Evolutionary conservation across 1,140 invertebrate species (phyloP).

Genomic region (Brachionus rotundiformis): DNA sequence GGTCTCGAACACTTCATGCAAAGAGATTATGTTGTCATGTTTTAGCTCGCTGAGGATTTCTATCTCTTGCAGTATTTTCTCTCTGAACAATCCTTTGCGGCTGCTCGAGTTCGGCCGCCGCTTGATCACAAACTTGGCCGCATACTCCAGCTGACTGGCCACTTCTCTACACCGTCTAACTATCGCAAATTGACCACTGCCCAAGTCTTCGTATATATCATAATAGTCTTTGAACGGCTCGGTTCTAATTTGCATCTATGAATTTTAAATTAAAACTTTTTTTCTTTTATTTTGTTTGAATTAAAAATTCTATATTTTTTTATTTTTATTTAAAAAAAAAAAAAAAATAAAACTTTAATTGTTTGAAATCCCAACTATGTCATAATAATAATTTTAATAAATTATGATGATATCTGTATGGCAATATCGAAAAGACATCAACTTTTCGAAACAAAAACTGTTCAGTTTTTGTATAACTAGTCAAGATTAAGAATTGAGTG

Average conservation of each 20-base stretch:
- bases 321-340: no score
- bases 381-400: constrained; percentile 30
- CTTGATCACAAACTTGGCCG: constrained; percentile 91
- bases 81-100: constrained; percentile 57
- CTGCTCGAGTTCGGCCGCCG: constrained; percentile 64
- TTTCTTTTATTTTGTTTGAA: constrained; percentile 2
- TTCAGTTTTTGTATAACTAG: no score
- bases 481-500: background rate
- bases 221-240: constrained; percentile 40
- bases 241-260: constrained; percentile 51
- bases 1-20: constrained; percentile 68
- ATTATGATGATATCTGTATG: constrained; percentile 12
- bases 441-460: constrained; percentile 11
- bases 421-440: background rate
- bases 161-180: constrained; percentile 84
- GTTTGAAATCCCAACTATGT: constrained; percentile 30
- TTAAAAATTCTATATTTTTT: background rate
- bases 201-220: constrained; percentile 42
- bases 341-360: background rate
- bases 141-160: constrained; percentile 79
- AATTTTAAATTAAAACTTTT: constrained; percentile 22
- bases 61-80: constrained; percentile 68
- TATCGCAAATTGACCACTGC: constrained; percentile 90
- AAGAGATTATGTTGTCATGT: constrained; percentile 67
- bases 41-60: constrained; percentile 66